Percentiles rank a stretch among this genome's conserved stretches.
These are phyloP conservation scores for Hycleus cichorii DNA, from an alignment of 1,140 invertebrate genomes.

Conservation along the genomic window DNA sequence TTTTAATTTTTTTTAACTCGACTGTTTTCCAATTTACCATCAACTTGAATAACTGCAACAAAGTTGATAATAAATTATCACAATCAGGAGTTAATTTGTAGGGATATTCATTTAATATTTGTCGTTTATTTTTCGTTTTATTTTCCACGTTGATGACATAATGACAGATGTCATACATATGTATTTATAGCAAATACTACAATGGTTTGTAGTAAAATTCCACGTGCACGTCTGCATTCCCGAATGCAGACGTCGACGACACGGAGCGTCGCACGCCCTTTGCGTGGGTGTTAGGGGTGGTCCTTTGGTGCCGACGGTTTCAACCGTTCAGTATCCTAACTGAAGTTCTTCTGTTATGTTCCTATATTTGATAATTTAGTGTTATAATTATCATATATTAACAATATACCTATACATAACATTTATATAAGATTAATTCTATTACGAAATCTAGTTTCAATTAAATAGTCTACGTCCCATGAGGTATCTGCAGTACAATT, in stretches of 20 bases:
- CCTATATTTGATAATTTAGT: no score
- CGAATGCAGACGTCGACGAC: conserved; percentile 9
- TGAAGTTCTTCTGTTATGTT: conserved; percentile 10
- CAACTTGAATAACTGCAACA: not conserved
- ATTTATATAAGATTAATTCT: no score
- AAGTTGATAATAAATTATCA: not conserved
- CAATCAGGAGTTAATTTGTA: not conserved
- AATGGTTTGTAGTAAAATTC: conserved; percentile 3
- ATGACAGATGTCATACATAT: no score
- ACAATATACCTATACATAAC: no score
- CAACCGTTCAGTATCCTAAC: conserved; percentile 5
- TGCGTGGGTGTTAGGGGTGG: conserved; percentile 21
- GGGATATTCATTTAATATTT: not conserved
- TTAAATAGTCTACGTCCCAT: no score
- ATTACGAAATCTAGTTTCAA: no score
- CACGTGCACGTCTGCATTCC: conserved; percentile 15
- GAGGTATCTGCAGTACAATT: no score
- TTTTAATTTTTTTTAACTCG: not conserved
- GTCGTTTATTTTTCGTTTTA: no score
- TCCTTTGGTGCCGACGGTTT: conserved; percentile 7
- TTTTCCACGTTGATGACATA: no score
- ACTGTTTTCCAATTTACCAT: not conserved
- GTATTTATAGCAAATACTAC: not conserved
- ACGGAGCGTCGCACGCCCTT: conserved; percentile 18
- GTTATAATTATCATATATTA: no score